Evolutionary conservation across 1,140 invertebrate genomes (phyloP).

Genomic region (Zaprionus capensis): DNA sequence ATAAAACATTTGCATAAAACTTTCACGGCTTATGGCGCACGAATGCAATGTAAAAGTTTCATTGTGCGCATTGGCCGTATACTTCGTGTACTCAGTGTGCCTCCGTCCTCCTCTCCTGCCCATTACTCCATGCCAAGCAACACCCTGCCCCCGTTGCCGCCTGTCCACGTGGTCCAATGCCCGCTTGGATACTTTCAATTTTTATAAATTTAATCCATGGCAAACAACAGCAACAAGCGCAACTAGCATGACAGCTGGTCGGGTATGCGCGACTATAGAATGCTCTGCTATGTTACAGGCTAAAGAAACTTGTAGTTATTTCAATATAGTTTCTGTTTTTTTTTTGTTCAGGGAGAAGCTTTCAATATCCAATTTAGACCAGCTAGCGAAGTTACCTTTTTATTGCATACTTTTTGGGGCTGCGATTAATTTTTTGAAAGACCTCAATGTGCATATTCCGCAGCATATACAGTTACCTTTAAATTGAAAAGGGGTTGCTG

Average conservation of each 20-base stretch:
- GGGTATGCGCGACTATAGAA: constrained; percentile 11
- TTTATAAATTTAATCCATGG: constrained; percentile 54
- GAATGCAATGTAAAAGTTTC: constrained; percentile 59
- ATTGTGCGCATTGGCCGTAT: constrained; percentile 46
- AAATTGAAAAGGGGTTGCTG: too few relatives aligned
- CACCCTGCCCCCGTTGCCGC: neutral
- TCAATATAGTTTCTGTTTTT: neutral
- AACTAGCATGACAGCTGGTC: neutral
- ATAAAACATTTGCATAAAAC: constrained; percentile 66
- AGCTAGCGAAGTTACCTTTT: neutral
- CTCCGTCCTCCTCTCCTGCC: too few relatives aligned
- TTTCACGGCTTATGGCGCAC: constrained; percentile 62
- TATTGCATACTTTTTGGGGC: neutral
- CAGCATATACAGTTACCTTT: too few relatives aligned
- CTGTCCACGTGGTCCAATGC: neutral
- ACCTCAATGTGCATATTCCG: neutral
- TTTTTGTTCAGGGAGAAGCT: neutral
- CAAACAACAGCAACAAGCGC: constrained; percentile 47
- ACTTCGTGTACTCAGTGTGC: constrained; percentile 22
- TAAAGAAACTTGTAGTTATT: neutral
- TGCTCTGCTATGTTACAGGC: neutral
- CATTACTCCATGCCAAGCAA: neutral
- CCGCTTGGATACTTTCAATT: constrained; percentile 48
- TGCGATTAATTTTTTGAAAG: neutral
- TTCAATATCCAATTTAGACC: neutral